These are phyloP conservation scores for Synanthedon vespiformis DNA, from an alignment of 2,888 invertebrate species.

Conservation along the genomic window DNA sequence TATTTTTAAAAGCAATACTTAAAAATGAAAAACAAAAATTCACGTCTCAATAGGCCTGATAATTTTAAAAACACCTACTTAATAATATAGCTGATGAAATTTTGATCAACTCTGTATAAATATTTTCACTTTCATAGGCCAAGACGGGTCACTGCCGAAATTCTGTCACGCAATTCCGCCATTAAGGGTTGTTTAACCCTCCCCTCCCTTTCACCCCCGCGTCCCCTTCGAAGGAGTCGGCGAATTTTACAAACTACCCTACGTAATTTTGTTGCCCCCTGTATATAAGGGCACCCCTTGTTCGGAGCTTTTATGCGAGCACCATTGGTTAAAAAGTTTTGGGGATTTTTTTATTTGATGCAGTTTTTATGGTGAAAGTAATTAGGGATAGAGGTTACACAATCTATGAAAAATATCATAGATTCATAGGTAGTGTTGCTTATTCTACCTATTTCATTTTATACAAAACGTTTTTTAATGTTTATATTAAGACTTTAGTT, in stretches of 20 bases:
- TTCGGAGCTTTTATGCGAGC: constrained; percentile 37
- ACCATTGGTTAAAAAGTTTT: constrained; percentile 18
- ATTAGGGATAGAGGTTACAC: too few species aligned
- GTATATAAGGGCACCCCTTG: constrained; percentile 33
- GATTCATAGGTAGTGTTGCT: too few species aligned
- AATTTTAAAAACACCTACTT: not conserved
- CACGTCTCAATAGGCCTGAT: too few species aligned
- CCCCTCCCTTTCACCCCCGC: constrained; percentile 18
- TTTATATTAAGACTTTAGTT: too few species aligned
- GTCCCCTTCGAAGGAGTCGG: constrained; percentile 36
- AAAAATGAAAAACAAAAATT: too few species aligned
- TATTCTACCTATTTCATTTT: too few species aligned
- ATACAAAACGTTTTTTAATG: too few species aligned
- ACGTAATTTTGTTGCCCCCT: constrained; percentile 45
- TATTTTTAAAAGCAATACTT: too few species aligned
- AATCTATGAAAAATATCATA: too few species aligned
- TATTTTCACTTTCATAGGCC: constrained; percentile 67
- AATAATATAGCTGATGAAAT: not conserved
- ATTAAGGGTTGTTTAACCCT: constrained; percentile 61
- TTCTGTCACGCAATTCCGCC: constrained; percentile 69
- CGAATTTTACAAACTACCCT: constrained; percentile 66
- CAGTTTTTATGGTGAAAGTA: constrained; percentile 26
- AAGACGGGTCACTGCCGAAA: constrained; percentile 67
- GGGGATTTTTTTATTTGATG: constrained; percentile 40
- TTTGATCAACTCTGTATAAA: constrained; percentile 36